phyloP scores from a whole-genome alignment of 2,888 invertebrate species.

The Lordiphosa fenestrarum region DNA sequence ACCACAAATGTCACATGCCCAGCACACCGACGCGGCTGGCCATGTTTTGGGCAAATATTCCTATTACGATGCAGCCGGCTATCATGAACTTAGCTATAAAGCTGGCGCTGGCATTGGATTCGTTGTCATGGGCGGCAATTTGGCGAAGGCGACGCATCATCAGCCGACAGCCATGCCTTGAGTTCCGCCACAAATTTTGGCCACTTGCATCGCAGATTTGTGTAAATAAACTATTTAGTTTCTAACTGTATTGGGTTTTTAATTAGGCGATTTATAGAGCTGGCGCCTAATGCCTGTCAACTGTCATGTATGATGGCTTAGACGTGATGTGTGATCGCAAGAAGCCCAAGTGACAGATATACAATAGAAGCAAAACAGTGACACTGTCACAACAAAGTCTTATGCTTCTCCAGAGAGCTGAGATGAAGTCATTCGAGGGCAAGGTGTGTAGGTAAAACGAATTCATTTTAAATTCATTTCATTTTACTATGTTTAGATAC shows the following conservation, averaged over 20 bases:
- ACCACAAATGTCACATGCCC: constrained; percentile 72
- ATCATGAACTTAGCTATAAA: constrained; percentile 87
- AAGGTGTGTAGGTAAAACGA: no score
- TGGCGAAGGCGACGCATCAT: constrained; percentile 55
- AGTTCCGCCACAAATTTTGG: constrained; percentile 15
- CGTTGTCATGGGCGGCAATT: constrained; percentile 77
- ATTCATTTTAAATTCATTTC: no score
- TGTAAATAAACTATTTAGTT: constrained; percentile 30
- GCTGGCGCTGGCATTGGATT: constrained; percentile 88
- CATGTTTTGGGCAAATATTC: constrained; percentile 83
- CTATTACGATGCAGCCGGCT: constrained; percentile 86
- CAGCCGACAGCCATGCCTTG: constrained; percentile 21
- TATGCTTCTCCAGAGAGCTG: background rate
- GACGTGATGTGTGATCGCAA: constrained; percentile 18
- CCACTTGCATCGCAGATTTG: constrained; percentile 26
- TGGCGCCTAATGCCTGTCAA: constrained; percentile 2
- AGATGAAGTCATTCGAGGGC: no score
- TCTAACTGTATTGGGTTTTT: background rate
- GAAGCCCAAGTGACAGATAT: background rate
- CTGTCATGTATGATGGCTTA: constrained; percentile 23
- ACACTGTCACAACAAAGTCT: background rate
- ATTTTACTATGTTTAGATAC: no score
- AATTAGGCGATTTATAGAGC: constrained; percentile 13
- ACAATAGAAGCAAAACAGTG: background rate
- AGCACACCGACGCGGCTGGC: constrained; percentile 73